Percentiles rank a stretch among this genome's conserved stretches.
These are phyloP conservation scores for Elysia crispata DNA, from an alignment of 2,888 invertebrate genomes.

Conservation along the genomic window DNA sequence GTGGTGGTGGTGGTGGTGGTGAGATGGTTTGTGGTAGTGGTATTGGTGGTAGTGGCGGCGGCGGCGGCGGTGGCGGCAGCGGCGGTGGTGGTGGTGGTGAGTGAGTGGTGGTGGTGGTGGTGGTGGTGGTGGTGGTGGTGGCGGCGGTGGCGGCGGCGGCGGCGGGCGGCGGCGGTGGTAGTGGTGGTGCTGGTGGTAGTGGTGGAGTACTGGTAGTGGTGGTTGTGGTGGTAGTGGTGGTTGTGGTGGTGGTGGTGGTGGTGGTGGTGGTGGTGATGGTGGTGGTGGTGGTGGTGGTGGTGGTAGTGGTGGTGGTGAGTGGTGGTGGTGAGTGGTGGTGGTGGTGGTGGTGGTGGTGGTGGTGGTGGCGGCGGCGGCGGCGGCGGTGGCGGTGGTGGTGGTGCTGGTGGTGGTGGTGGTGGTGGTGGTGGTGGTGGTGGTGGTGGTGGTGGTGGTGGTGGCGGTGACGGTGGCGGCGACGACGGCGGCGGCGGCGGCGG, in stretches of 20 bases:
- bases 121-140: neutral
- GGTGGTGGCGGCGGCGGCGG: too few species aligned
- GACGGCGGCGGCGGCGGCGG: neutral
- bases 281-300: neutral
- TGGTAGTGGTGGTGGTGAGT: neutral
- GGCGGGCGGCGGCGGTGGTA: neutral
- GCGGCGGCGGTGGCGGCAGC: too few species aligned
- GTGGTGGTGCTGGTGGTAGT: neutral
- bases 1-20: neutral
- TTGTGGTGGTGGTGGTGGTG: too few species aligned
- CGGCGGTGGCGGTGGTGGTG: neutral
- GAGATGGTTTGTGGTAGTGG: too few species aligned
- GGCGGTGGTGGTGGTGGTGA: neutral
- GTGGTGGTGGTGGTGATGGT: too few species aligned
- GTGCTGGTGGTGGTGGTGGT: neutral
- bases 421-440: too few species aligned
- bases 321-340: neutral
- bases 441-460: neutral
- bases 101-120: too few species aligned
- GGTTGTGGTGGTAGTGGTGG: too few species aligned
- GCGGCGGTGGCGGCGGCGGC: neutral
- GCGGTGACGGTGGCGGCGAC: neutral
- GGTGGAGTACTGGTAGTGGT: too few species aligned
- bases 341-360: neutral
- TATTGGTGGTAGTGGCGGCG: neutral